Base-by-base conservation (phyloP, 1,140 invertebrate genomes). In the Druon quercuslanigerum region DNA sequence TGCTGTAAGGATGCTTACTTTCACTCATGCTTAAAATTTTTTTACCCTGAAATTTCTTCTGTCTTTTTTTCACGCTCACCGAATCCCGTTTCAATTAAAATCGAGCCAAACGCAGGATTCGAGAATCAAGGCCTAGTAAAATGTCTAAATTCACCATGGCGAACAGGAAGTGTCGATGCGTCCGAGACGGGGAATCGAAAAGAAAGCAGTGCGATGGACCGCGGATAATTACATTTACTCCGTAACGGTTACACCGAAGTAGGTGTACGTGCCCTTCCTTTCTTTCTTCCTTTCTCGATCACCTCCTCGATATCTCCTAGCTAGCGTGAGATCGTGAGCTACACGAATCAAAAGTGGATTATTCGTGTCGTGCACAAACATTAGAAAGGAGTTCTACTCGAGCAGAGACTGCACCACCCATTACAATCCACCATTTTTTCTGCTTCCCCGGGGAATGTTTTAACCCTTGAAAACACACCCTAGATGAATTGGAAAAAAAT, bases 231-330 rank as follows among this genome's bases (percentile, higher is more conserved):
- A 66, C 25, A 66, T 66, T 46, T 66, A 66, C 60, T 66, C 60
- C n/a, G 60, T 66, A 66, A 66, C 60, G 25, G 60, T 66, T 66
- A 66, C 60, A 46, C 13, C 16, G 13, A 66, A 40, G 60, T 33
- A 40, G 33, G 12, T 16, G 60, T 66, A 40, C 60, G 25, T 40
- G 25, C 57, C 54, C 66, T 60, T 70, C 52, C 71, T 70, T 66
- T n/a, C 71, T 72, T 76, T 76, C 50, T 54, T 50, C 54, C 20
- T 51, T 74, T 74, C 33, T 51, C 73, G 12, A 50, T 70, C 60
- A 50, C 51, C 33, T 74, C 17, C 60, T 66, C 60, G 60, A 66
- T 66, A 66, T 66, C 33, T 66, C 17, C 17, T 19, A 12, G 17
- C 25, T 66, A 66, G 60, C 60, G 60, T 66, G 60, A 66, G 60